phyloP scores from a whole-genome alignment of 2,888 invertebrate genomes.

The Yponomeuta cagnagella region DNA sequence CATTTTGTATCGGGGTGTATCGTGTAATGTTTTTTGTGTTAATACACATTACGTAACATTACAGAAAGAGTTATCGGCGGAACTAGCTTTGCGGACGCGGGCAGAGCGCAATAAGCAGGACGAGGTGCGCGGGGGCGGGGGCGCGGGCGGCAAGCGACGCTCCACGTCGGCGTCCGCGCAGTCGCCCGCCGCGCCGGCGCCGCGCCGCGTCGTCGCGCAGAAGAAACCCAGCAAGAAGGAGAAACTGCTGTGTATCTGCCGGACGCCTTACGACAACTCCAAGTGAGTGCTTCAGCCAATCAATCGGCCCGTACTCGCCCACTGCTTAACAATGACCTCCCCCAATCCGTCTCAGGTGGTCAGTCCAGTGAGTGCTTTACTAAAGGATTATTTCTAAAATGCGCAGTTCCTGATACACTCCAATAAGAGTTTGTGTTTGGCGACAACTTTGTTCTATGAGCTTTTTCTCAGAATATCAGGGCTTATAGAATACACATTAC shows the following conservation, averaged over 20 bases:
- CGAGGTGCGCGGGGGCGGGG: slow-evolving; percentile 74
- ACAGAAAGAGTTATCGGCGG: slow-evolving; percentile 84
- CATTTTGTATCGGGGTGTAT: too few relatives aligned
- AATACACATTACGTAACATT: not conserved
- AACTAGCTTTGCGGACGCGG: slow-evolving; percentile 81
- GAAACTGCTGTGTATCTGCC: slow-evolving; percentile 92
- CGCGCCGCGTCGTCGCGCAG: slow-evolving; percentile 23
- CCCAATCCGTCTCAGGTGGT: too few relatives aligned
- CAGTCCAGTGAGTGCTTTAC: too few relatives aligned
- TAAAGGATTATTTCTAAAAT: too few relatives aligned
- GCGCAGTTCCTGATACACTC: too few relatives aligned
- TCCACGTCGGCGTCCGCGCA: slow-evolving; percentile 41
- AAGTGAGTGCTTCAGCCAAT: slow-evolving; percentile 76
- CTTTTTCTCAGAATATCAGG: too few relatives aligned
- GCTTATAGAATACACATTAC: too few relatives aligned
- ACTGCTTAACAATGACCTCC: too few relatives aligned
- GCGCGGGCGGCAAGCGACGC: slow-evolving; percentile 49
- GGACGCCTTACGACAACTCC: slow-evolving; percentile 95
- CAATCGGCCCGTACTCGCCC: too few relatives aligned
- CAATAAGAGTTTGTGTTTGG: too few relatives aligned
- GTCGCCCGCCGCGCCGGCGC: slow-evolving; percentile 37
- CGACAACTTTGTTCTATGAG: too few relatives aligned
- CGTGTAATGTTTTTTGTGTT: too few relatives aligned
- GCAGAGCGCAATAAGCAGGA: slow-evolving; percentile 83
- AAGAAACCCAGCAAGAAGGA: slow-evolving; percentile 78